phyloP scores from a whole-genome alignment of 2,888 invertebrate genomes.

The Altica lythri region DNA sequence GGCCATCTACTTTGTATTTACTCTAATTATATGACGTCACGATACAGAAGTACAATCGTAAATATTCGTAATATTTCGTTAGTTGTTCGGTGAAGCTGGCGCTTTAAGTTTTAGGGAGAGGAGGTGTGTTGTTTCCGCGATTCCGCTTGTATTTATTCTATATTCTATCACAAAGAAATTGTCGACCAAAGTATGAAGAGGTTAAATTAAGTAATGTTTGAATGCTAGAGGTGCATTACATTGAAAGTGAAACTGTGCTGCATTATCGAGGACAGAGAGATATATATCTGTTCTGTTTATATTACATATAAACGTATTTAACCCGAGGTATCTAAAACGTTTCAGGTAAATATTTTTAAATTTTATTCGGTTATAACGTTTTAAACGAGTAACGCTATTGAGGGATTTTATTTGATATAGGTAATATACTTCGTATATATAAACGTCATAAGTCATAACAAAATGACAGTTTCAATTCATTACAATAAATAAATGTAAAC shows the following conservation, averaged over 20 bases:
- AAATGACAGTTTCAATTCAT: too few relatives aligned
- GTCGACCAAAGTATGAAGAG: conserved; percentile 54
- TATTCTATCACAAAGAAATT: conserved; percentile 39
- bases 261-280: too few relatives aligned
- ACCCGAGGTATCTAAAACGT: too few relatives aligned
- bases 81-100: conserved; percentile 48
- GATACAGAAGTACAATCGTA: conserved; percentile 58
- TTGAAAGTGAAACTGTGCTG: conserved; percentile 35
- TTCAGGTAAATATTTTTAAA: too few relatives aligned
- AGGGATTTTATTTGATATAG: too few relatives aligned
- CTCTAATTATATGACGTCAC: conserved; percentile 73
- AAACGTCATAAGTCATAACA: too few relatives aligned
- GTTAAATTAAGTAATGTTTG: conserved; percentile 24
- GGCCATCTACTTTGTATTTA: conserved; percentile 72
- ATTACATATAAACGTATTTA: too few relatives aligned
- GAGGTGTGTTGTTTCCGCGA: conserved; percentile 33
- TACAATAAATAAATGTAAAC: too few relatives aligned
- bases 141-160: not conserved
- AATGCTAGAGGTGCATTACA: conserved; percentile 23
- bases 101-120: conserved; percentile 47
- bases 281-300: too few relatives aligned
- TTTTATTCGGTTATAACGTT: too few relatives aligned
- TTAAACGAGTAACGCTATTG: too few relatives aligned
- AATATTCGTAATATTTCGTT: conserved; percentile 49
- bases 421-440: too few relatives aligned